These are phyloP conservation scores for Atta texana DNA, from an alignment of 1,140 invertebrate genomes.

Conservation along the genomic window DNA sequence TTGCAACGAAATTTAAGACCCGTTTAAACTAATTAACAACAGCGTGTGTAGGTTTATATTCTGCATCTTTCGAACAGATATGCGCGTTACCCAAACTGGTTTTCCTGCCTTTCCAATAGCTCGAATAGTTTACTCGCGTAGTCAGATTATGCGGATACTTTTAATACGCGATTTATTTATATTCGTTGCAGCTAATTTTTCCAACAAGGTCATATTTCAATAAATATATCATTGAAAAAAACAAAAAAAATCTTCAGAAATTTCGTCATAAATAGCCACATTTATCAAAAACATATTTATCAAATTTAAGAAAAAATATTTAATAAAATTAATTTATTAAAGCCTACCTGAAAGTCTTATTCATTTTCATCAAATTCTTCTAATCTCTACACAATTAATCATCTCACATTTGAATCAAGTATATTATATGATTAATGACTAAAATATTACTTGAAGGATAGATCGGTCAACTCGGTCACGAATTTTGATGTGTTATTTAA, in stretches of 20 bases:
- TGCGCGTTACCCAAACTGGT: slow-evolving; percentile 40
- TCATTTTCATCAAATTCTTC: not conserved
- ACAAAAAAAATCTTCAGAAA: not conserved
- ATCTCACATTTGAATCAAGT: not conserved
- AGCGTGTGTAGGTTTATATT: not conserved
- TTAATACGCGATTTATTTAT: slow-evolving; percentile 7
- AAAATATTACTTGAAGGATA: slow-evolving; percentile 54
- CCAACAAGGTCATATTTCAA: slow-evolving; percentile 24
- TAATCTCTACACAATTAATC: not conserved
- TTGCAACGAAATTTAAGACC: not conserved
- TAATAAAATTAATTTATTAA: slow-evolving; percentile 9
- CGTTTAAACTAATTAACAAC: slow-evolving; percentile 43
- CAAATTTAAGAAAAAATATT: not conserved
- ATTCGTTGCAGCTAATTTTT: not conserved
- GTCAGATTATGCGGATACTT: not conserved
- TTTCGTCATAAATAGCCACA: not conserved
- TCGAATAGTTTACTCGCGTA: not conserved
- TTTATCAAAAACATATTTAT: not conserved
- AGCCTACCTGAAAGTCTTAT: not conserved
- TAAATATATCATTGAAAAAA: not conserved
- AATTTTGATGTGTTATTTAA: not conserved
- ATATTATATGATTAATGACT: slow-evolving; percentile 64
- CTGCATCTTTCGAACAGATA: slow-evolving; percentile 20
- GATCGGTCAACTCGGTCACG: slow-evolving; percentile 52
- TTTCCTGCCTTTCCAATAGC: slow-evolving; percentile 53